These are phyloP conservation scores for Budorcas taxicolor DNA, from an alignment of 2,113 vertebrate species.

Conservation along the genomic window DNA sequence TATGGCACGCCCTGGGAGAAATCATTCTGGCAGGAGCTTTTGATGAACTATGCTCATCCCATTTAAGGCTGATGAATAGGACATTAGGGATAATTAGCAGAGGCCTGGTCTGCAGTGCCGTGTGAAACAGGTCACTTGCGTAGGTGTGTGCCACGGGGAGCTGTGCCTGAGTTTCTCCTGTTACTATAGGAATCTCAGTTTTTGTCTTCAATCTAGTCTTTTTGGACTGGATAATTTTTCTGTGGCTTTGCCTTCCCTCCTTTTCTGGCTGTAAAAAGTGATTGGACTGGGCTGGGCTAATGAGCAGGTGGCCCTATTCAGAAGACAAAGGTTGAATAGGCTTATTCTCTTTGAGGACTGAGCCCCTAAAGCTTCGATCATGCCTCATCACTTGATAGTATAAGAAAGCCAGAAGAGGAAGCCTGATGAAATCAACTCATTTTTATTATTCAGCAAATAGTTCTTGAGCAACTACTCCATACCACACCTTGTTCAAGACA, in stretches of 20 bases:
- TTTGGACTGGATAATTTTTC: neutral
- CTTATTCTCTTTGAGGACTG: neutral
- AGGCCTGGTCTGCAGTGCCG: neutral
- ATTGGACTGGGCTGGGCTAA: neutral
- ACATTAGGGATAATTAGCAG: slow-evolving; percentile 26
- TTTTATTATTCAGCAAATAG: neutral
- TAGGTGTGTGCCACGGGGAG: neutral
- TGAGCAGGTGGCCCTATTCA: neutral
- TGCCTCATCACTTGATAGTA: neutral
- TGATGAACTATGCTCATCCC: neutral
- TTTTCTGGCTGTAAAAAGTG: neutral
- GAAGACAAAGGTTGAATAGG: neutral
- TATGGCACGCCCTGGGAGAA: neutral
- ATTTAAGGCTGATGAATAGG: neutral
- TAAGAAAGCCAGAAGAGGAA: neutral
- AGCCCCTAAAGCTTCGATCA: neutral
- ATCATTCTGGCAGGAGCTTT: neutral
- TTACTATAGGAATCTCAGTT: neutral
- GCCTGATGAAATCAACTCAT: neutral
- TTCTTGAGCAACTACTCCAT: neutral
- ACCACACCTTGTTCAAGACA: neutral
- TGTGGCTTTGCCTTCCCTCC: neutral
- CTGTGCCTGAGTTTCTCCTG: neutral
- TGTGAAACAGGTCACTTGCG: neutral
- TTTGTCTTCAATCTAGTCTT: neutral